A percentile compares a stretch with the other conserved stretches of the same genome.
Evolutionary conservation across 2,888 invertebrate genomes (phyloP).

Genomic region (Lomographa bimaculata): DNA sequence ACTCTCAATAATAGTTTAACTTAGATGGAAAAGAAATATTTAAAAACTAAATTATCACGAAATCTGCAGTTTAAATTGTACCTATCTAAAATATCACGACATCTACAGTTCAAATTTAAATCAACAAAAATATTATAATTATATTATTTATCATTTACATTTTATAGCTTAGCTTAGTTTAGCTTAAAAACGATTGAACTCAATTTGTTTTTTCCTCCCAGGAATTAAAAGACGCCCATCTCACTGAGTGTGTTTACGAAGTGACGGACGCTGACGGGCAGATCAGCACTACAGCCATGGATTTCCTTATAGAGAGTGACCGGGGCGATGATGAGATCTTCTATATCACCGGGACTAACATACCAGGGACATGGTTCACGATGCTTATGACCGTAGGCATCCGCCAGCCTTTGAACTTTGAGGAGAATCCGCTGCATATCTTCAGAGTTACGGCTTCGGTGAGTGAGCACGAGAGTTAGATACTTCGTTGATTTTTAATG

Average conservation of each 20-base stretch:
- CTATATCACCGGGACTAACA: conserved; percentile 50
- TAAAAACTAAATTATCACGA: too few relatives aligned
- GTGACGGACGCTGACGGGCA: conserved; percentile 68
- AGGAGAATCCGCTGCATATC: conserved; percentile 77
- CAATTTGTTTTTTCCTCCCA: conserved; percentile 30
- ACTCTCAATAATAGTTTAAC: too few relatives aligned
- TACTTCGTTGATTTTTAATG: too few relatives aligned
- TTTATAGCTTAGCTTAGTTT: too few relatives aligned
- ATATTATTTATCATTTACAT: too few relatives aligned
- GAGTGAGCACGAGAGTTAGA: too few relatives aligned
- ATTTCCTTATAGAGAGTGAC: conserved; percentile 61
- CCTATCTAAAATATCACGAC: too few relatives aligned
- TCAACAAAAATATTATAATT: too few relatives aligned
- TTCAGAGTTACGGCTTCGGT: conserved; percentile 82
- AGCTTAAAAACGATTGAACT: too few relatives aligned
- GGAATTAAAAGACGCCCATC: conserved; percentile 67
- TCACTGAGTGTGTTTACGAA: conserved; percentile 63
- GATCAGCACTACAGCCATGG: conserved; percentile 71
- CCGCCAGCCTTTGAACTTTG: conserved; percentile 63
- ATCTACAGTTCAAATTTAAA: too few relatives aligned
- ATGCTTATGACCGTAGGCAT: conserved; percentile 64
- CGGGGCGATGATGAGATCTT: conserved; percentile 64
- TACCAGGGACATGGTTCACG: conserved; percentile 46
- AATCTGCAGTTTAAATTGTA: too few relatives aligned
- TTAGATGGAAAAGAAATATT: too few relatives aligned